phyloP scores from a whole-genome alignment of 2,888 invertebrate genomes.

The Sepioteuthis lessoniana region DNA sequence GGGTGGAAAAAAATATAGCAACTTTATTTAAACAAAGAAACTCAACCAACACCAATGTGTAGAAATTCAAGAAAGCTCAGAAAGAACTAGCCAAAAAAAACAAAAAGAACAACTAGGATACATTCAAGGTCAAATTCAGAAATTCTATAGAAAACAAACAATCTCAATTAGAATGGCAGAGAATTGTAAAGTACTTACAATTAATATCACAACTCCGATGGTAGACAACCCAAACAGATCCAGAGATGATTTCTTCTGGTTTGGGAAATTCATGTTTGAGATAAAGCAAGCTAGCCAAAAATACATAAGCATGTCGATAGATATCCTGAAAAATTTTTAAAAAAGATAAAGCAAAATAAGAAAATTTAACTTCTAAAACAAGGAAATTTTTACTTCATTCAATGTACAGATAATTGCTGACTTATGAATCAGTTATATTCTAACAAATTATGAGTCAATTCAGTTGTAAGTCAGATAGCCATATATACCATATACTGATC shows the following conservation, averaged over 20 bases:
- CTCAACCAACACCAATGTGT: too few species aligned
- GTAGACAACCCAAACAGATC: conserved; percentile 69
- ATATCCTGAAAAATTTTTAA: conserved; percentile 64
- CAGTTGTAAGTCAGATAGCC: too few species aligned
- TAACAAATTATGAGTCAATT: too few species aligned
- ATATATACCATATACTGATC: too few species aligned
- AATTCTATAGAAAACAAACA: too few species aligned
- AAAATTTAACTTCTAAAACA: not conserved
- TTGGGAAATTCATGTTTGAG: conserved; percentile 69
- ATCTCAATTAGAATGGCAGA: not conserved
- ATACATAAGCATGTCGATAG: conserved; percentile 66
- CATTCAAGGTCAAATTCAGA: too few species aligned
- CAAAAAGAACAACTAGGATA: too few species aligned
- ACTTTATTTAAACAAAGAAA: too few species aligned
- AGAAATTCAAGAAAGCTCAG: too few species aligned
- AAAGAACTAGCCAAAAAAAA: too few species aligned
- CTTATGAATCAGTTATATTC: too few species aligned
- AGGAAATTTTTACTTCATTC: not conserved
- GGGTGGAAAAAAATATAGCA: too few species aligned
- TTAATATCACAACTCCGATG: conserved; percentile 61
- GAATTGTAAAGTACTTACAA: conserved; percentile 56
- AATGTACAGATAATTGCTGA: not conserved
- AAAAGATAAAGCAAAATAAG: not conserved
- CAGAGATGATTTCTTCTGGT: conserved; percentile 69
- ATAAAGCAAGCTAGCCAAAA: conserved; percentile 66